Evolutionary conservation across 2,797 vertebrate genomes (phyloP).

Genomic region (Enteromius treurensis): DNA sequence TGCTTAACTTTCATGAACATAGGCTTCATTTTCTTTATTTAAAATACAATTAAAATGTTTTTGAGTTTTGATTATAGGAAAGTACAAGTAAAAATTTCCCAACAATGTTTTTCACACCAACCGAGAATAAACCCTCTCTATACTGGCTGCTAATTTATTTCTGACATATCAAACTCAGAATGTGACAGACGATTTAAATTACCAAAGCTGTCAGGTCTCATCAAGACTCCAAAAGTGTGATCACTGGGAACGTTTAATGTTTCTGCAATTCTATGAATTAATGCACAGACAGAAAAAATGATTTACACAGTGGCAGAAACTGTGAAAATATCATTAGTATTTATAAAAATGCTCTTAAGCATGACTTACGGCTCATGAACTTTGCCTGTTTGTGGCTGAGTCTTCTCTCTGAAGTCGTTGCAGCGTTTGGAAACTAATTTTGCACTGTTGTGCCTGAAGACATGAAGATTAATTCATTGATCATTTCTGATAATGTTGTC

Average conservation of each 20-base stretch:
- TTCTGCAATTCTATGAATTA: conserved; percentile 75
- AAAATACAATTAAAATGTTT: background rate
- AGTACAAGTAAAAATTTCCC: background rate
- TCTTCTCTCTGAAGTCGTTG: conserved; percentile 80
- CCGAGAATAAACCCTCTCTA: background rate
- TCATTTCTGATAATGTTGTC: conserved; percentile 22
- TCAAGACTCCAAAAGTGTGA: conserved; percentile 79
- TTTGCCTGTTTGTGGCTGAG: conserved; percentile 76
- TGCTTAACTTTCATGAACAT: background rate
- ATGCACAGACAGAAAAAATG: conserved; percentile 9
- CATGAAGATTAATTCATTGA: conserved; percentile 25
- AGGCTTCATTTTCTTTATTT: background rate
- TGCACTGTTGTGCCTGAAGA: conserved; percentile 74
- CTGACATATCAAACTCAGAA: conserved; percentile 25
- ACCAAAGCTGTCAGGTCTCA: conserved; percentile 75
- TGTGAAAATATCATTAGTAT: conserved; percentile 16
- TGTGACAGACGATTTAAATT: conserved; percentile 54
- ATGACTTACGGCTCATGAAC: conserved; percentile 75
- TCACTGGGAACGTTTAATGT: conserved; percentile 73
- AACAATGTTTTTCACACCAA: conserved; percentile 12
- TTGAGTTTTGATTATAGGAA: background rate
- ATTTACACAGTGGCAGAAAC: background rate
- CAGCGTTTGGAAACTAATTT: conserved; percentile 75
- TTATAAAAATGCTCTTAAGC: conserved; percentile 26
- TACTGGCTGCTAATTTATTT: conserved; percentile 19